Percentiles rank a stretch among this genome's conserved stretches.
Evolutionary conservation across 1,140 invertebrate species (phyloP).

Genomic region (Lordiphosa stackelbergi): DNA sequence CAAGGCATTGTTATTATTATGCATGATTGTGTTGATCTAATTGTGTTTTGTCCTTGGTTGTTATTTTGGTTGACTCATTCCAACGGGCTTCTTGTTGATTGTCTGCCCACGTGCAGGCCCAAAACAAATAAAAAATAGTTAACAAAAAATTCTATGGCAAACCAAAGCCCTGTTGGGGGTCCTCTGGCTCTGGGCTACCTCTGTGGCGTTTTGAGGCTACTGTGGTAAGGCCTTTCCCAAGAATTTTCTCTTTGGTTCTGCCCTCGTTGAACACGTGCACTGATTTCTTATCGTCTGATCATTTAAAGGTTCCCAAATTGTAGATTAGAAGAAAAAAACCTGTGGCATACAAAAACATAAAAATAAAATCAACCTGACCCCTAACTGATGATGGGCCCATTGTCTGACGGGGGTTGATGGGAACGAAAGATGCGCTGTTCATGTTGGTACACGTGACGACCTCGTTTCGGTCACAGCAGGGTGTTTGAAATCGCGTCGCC

Average conservation of each 20-base stretch:
- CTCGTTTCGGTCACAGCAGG: slow-evolving; percentile 62
- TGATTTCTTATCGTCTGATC: slow-evolving; percentile 69
- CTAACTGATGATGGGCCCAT: slow-evolving; percentile 24
- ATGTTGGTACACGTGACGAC: slow-evolving; percentile 70
- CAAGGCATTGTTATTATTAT: slow-evolving; percentile 56
- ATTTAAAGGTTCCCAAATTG: slow-evolving; percentile 58
- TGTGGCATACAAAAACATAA: slow-evolving; percentile 22
- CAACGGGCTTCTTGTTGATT: slow-evolving; percentile 32
- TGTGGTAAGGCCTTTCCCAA: slow-evolving; percentile 43
- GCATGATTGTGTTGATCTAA: slow-evolving; percentile 63
- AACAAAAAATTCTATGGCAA: slow-evolving; percentile 54
- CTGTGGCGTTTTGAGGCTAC: slow-evolving; percentile 36
- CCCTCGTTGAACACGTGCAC: slow-evolving; percentile 64
- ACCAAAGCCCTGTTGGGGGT: slow-evolving; percentile 68
- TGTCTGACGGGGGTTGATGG: slow-evolving; percentile 26
- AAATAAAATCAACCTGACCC: slow-evolving; percentile 63
- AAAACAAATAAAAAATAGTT: slow-evolving; percentile 55
- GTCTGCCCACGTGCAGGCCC: slow-evolving; percentile 63
- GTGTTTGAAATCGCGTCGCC: slow-evolving; percentile 33
- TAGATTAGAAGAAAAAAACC: slow-evolving; percentile 44
- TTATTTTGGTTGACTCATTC: slow-evolving; percentile 64
- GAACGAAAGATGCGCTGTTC: slow-evolving; percentile 10
- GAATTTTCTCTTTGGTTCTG: slow-evolving; percentile 44
- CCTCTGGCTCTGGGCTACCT: slow-evolving; percentile 43
- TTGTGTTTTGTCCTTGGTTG: slow-evolving; percentile 52